Base-by-base conservation (phyloP, 2,797 vertebrate species). In the Tragopan temminckii region DNA sequence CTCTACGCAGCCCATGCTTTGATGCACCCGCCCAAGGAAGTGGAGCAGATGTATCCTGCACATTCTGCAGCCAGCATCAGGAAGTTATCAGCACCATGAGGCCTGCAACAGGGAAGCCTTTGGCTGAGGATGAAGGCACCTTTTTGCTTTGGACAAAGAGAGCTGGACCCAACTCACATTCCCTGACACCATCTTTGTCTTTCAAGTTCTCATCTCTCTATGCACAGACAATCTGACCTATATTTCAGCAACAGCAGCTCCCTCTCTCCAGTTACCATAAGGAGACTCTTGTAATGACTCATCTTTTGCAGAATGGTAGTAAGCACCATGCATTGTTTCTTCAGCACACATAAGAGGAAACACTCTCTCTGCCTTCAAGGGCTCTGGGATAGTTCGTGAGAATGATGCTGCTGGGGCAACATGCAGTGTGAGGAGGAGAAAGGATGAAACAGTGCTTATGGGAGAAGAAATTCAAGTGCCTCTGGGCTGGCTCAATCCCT, bases 101-200 rank as follows among this genome's bases (percentile, higher is more conserved):
- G 72, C 45, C 71, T 11, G 3, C 58, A 48, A 53, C 89, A 72
- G 58, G 45, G 55, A 38, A 67, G n/a, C 0, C 0, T 88, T 88
- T 80, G 88, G 85, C 85, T 81, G 59, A 52, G 50, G 88, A 94
- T 80, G 80, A 90, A 95, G 85, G 86, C 67, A 82, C n/a, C 46
- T 53, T 58, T 21, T 42, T 59, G 52, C 72, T 40, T 21, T 0
- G 31, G 57, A 40, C 4, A 25, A 38, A 1, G 19, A n/a, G 46
- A 86, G 74, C 46, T 80, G 75, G 57, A 40, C 36, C 5, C 64
- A 43, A 72, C 61, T 66, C 35, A 1, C 0, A 0, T 7, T 53
- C 42, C 46, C 78, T 50, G n/a, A 50, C 57, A 40, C 2, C 1
- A 0, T 23, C 11, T 12, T 1, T 3, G 50, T 50, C 55, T 57